Base-by-base conservation (phyloP, 2,888 invertebrate genomes). In the Drosophila subsilvestris region DNA sequence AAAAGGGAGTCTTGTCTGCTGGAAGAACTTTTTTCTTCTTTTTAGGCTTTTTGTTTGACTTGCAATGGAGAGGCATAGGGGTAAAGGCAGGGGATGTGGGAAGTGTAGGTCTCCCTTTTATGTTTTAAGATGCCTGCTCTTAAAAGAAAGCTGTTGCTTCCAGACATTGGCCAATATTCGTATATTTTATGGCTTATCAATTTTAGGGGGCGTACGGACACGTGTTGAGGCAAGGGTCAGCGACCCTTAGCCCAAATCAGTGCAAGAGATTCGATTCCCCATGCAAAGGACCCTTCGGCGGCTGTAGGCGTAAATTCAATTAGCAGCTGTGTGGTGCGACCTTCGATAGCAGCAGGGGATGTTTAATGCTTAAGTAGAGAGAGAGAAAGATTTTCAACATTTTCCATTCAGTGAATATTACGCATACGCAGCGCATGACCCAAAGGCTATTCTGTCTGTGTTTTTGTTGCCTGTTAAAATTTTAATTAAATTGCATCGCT, bases 141-240 rank as follows among this genome's bases (percentile, higher is more conserved):
- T 43, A 29, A 27, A 42, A 59, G 59, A 58, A 82, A 82, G 14
- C 85, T 82, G 82, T 85, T 82, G 85, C 82, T 78, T 54, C 45
- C 59, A 53, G 73, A 56, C 60, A 54, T 58, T 18, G 76, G 75
- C 67, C 73, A 74, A 76, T 70, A 85, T 83, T 14, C 37, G 37
- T 14, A 14, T 37, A 37, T 14, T 14, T 85, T 85, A 85, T 82
- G 80, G 80, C 72, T 79, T 82, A 79, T 82, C 85, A 85, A 79
- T 84, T 77, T 73, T 70, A 44, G 71, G 61, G 44, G 18, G 27
- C n/a, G n/a, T 56, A 56, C n/a, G n/a, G 58, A 56, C 74, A 77
- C 74, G 79, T 77, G 84, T 77, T 47, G 37, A 8, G 20, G 3
- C n/a, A 56, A 50, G 60, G 72, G 72, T 56, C 69, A 63, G 56